Evolutionary conservation across 37 sponge, comb jelly and placozoan species (phyloP), one percentile per base, ranked within the genome.

Genomic region (Chondrosia reniformis): DNA sequence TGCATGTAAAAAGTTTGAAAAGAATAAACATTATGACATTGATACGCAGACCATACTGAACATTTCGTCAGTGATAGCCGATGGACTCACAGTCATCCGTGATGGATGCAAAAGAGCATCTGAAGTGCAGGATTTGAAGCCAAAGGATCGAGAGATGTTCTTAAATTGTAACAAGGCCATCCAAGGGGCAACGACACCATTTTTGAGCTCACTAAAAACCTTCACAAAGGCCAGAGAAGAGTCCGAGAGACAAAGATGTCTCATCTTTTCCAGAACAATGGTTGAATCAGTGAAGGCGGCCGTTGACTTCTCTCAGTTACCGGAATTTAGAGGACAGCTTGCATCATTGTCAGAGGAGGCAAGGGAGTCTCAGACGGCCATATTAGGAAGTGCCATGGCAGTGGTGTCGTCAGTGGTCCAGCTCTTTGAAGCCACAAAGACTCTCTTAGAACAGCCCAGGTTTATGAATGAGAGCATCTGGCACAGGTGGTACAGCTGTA

Each of bases 331-430:
- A 37, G 91, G 91, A 41, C 76, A 13, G 58, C 82, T 88, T 12
- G 88, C 91, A 24, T 5, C n/a, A 19, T 45, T 93, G 33, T 74
- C 86, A 15, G 65, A 86, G 63, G 41, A 43, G 15, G 83, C 84
- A 0, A 37, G 67, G 9, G 78, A 84, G 33, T 52, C 76, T 34
- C 90, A 89, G 84, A 87, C 81, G 1, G 88, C 81, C 0, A 64
- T 93, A 22, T 64, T 93, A 37, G 94, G 84, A 3, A 77, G 88
- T 37, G 87, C 91, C 8, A 93, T 93, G 94, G 88, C 91, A 0
- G 58, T 89, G 0, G 90, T 93, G 3, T 71, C 89, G n/a, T 63
- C 91, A 4, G 78, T 75, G 25, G 57, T 89, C 15, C 90, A 84
- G 72, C 75, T 89, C 9, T 59, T 93, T 0, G 52, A 69, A 2